These are phyloP conservation scores for Dasypus novemcinctus DNA, from an alignment of 2,113 vertebrate genomes.

Conservation along the genomic window DNA sequence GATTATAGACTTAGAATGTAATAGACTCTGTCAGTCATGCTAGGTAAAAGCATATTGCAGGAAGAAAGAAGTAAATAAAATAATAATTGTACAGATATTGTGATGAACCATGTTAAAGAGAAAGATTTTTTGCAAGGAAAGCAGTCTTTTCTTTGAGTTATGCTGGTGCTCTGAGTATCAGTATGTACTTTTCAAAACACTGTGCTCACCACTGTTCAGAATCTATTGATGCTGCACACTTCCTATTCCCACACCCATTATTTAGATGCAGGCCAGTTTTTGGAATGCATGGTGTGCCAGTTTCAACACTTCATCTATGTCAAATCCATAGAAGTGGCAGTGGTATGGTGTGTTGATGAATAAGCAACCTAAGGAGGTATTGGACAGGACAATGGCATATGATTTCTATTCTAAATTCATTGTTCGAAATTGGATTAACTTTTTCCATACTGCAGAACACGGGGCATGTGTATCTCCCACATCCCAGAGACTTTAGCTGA, in stretches of 20 bases:
- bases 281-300: neutral
- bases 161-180: neutral
- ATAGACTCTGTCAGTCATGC: neutral
- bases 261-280: neutral
- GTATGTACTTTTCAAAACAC: neutral
- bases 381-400: neutral
- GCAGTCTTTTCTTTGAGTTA: neutral
- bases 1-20: constrained; percentile 9
- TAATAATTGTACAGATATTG: neutral
- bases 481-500: neutral
- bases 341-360: neutral
- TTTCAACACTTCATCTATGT: neutral
- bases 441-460: neutral
- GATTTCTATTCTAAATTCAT: constrained; percentile 2
- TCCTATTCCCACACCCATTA: rapidly evolving
- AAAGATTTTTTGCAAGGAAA: neutral
- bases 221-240: neutral
- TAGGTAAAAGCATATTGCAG: neutral
- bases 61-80: neutral
- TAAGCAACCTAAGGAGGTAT: neutral
- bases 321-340: neutral
- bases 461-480: neutral
- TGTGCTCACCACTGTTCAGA: neutral
- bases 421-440: neutral
- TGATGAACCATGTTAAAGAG: neutral